Conservation (phyloP, 53 echinoderm and acorn worm genomes). For the Arbacia lixula region DNA sequence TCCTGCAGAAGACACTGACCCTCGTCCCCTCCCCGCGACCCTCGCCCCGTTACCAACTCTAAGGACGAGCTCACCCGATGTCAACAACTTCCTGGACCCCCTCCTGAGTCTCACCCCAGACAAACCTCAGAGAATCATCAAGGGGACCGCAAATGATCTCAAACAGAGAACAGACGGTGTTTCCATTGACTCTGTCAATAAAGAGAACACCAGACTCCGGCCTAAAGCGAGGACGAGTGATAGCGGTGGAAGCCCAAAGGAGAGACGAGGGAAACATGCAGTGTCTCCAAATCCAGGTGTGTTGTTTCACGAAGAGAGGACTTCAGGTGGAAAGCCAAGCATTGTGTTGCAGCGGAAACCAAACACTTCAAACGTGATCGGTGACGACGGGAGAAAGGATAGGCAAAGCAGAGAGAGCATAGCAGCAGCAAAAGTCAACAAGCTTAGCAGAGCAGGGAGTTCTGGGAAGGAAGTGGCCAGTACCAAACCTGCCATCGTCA, state of each 20-base stretch:
- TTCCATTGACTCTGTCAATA: not conserved
- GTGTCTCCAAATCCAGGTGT: slow-evolving; percentile 19
- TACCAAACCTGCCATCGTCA: no score
- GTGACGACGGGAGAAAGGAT: not conserved
- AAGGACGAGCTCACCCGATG: slow-evolving; percentile 32
- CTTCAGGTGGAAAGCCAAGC: not conserved
- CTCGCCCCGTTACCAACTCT: not conserved
- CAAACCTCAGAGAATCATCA: not conserved
- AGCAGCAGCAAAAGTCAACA: slow-evolving; percentile 11
- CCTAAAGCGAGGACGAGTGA: not conserved
- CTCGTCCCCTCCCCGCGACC: slow-evolving; percentile 1
- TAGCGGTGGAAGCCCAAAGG: not conserved
- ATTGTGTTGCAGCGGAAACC: not conserved
- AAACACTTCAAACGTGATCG: not conserved
- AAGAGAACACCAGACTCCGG: not conserved
- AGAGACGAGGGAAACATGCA: not conserved
- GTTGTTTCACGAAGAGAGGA: slow-evolving; percentile 28
- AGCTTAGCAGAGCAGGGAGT: not conserved
- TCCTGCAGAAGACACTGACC: slow-evolving; percentile 25
- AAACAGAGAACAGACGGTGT: not conserved
- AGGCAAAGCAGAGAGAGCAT: not conserved
- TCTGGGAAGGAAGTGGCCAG: not conserved
- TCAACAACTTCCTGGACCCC: slow-evolving; percentile 20
- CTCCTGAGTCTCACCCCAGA: slow-evolving; percentile 38
- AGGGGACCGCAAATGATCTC: not conserved